Conservation (phyloP, 1,140 invertebrate species). For the Drosophila kikkawai region DNA sequence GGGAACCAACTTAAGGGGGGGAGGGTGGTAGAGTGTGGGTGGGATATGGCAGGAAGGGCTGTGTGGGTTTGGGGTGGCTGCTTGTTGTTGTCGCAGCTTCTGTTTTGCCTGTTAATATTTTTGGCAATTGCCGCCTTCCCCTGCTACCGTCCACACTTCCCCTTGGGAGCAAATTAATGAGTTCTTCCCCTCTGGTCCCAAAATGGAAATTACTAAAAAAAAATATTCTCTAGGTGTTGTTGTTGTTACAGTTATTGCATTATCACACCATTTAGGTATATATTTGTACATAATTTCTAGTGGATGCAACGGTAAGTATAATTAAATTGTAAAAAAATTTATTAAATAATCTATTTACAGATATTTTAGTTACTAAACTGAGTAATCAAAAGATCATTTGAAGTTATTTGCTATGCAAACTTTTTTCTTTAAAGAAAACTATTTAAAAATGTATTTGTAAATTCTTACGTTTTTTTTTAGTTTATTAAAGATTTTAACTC, state of each 20-base stretch:
- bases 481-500: no score
- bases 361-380: no score
- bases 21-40: slow-evolving; percentile 7
- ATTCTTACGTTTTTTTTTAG: no score
- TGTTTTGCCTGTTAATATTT: slow-evolving; percentile 82
- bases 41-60: not conserved
- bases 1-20: slow-evolving; percentile 65
- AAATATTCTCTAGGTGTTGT: slow-evolving; percentile 47
- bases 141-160: slow-evolving; percentile 5
- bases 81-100: slow-evolving; percentile 60
- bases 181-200: slow-evolving; percentile 52
- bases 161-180: slow-evolving; percentile 74
- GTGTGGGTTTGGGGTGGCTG: slow-evolving; percentile 48
- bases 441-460: no score
- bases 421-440: not conserved
- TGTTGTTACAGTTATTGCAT: slow-evolving; percentile 25
- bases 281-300: slow-evolving; percentile 67
- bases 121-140: slow-evolving; percentile 72
- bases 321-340: no score
- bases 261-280: slow-evolving; percentile 74
- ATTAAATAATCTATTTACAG: no score
- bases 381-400: no score
- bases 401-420: no score
- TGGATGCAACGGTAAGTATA: not conserved
- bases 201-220: slow-evolving; percentile 72